Base-by-base conservation (phyloP, 2,113 vertebrate genomes). In the Crotalus helleri region DNA sequence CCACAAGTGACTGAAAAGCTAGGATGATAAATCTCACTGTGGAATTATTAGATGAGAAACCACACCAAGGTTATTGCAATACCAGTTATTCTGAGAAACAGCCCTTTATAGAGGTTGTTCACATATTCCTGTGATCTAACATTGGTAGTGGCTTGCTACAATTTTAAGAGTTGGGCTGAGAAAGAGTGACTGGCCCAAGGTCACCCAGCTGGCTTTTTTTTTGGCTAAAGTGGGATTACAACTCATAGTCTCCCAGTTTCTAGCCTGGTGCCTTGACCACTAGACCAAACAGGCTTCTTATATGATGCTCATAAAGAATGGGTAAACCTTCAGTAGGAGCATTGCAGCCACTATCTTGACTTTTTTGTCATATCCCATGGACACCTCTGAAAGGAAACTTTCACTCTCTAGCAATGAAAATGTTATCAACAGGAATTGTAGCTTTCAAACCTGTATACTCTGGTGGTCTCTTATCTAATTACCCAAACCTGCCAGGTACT, bases 1-100 rank as follows among this genome's bases (percentile, higher is more conserved):
- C 97, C 97, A 97, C 96, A 97, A 97, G 94, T 90, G 95, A 94
- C 94, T 97, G 95, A 94, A 93, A 97, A 95, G 81, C 92, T 92
- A 13, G 29, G 92, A 94, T 4, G 74, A 93, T 93, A 95, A 97
- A 97, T 97, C 93, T 96, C 95, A 95, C 94, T 96, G 95, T 96
- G 95, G 95, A 97, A 96, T 95, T 96, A 96, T 94, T 94, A 96
- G 88, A 92, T 44, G 93, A 94, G 96, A 96, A 93, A 93, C 85
- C 93, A 95, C 94, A 96, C 94, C 93, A 95, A 92, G 86, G 90
- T 91, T 92, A 8, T 87, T 90, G 89, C 92, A 95, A 92, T 93
- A 95, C 95, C 94, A 96, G 96, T 93, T 96, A 81, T 92, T 85
- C 91, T 91, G 91, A 96, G 87, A 92, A 87, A 89, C 61, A 93